A percentile compares a stretch with the other conserved stretches of the same genome.
phyloP scores from a whole-genome alignment of 2,113 vertebrate species.

The Indri indri region DNA sequence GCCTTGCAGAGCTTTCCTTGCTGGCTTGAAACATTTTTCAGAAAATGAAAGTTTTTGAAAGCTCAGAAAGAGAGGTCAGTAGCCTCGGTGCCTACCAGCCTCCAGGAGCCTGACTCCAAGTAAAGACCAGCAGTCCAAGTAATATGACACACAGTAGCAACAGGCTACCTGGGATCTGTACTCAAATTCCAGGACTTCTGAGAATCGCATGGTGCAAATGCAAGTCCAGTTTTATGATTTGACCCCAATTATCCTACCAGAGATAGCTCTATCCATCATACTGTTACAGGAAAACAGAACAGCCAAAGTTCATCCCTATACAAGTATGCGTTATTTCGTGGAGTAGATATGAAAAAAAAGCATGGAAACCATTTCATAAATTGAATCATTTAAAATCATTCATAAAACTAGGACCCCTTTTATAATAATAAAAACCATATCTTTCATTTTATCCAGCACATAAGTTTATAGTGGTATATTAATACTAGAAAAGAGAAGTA shows the following conservation, averaged over 20 bases:
- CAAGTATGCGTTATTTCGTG: neutral
- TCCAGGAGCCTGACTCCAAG: neutral
- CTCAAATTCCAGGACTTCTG: neutral
- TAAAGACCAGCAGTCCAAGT: neutral
- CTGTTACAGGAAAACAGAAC: neutral
- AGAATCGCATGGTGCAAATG: neutral
- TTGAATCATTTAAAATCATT: neutral
- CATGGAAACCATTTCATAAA: neutral
- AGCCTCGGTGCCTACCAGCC: neutral
- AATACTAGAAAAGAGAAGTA: neutral
- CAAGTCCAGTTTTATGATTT: neutral
- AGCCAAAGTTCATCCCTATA: neutral
- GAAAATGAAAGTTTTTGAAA: neutral
- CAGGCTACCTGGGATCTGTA: neutral
- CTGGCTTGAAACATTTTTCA: neutral
- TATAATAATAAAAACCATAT: neutral
- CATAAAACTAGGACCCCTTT: neutral
- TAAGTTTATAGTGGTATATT: neutral
- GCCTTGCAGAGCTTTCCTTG: neutral
- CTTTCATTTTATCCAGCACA: neutral
- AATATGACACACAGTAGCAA: rapidly evolving
- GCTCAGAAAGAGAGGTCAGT: neutral
- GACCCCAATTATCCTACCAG: neutral
- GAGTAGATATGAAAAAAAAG: neutral
- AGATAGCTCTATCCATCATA: neutral